Evolutionary conservation across 2,797 vertebrate genomes (phyloP).

Genomic region (Parotocinclus haroldoi): DNA sequence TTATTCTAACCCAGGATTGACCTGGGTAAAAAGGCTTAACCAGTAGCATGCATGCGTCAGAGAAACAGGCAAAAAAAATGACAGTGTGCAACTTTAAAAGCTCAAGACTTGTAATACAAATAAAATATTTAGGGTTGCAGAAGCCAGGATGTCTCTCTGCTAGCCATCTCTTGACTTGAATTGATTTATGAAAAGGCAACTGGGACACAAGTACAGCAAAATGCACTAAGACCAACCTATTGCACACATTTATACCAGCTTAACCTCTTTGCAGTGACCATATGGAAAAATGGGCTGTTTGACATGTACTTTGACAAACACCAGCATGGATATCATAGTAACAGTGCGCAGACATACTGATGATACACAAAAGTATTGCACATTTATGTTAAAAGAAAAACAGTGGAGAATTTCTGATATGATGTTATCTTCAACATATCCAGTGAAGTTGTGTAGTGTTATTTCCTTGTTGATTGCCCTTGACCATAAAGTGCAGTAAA

Average conservation of each 20-base stretch:
- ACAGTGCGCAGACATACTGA: too few relatives aligned
- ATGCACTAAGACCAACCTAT: slow-evolving; percentile 86
- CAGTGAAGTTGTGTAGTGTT: too few relatives aligned
- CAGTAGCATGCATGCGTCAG: slow-evolving; percentile 76
- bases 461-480: too few relatives aligned
- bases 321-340: not conserved
- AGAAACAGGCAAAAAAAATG: slow-evolving; percentile 69
- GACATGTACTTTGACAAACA: too few relatives aligned
- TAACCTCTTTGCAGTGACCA: slow-evolving; percentile 69
- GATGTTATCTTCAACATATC: too few relatives aligned
- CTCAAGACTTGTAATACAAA: slow-evolving; percentile 86
- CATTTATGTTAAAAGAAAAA: too few relatives aligned
- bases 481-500: too few relatives aligned
- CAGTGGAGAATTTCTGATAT: too few relatives aligned
- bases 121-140: slow-evolving; percentile 93
- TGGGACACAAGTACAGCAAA: slow-evolving; percentile 95
- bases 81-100: slow-evolving; percentile 85
- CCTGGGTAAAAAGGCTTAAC: slow-evolving; percentile 78
- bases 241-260: slow-evolving; percentile 75
- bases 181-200: slow-evolving; percentile 95
- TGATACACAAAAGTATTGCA: too few relatives aligned
- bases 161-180: slow-evolving; percentile 84
- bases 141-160: slow-evolving; percentile 86
- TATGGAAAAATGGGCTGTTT: not conserved
- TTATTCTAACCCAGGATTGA: slow-evolving; percentile 89